phyloP scores from a whole-genome alignment of 1,140 invertebrate genomes.

The Cydia pomonella region DNA sequence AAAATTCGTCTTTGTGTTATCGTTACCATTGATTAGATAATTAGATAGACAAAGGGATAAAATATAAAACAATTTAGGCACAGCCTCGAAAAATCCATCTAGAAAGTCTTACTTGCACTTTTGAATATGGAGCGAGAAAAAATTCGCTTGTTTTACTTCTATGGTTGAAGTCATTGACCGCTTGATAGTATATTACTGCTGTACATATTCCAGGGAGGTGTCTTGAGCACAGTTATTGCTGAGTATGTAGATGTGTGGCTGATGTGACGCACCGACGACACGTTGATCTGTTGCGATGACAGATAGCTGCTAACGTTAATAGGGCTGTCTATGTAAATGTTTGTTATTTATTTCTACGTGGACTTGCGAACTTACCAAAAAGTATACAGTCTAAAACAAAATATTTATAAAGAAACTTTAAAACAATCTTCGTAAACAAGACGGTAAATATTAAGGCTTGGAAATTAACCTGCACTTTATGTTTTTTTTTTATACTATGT shows the following conservation, averaged over 20 bases:
- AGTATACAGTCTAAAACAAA: too few species aligned
- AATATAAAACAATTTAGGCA: not conserved
- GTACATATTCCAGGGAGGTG: conserved; percentile 6
- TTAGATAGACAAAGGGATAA: not conserved
- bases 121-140: not conserved
- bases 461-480: too few species aligned
- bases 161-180: not conserved
- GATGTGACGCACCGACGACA: conserved; percentile 25
- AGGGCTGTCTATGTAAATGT: not conserved
- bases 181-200: not conserved
- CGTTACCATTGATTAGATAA: not conserved
- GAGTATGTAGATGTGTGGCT: conserved; percentile 25
- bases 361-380: too few species aligned
- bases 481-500: too few species aligned
- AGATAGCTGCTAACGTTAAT: not conserved
- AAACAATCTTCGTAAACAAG: too few species aligned
- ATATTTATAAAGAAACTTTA: too few species aligned
- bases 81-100: not conserved
- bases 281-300: conserved; percentile 20
- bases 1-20: not conserved
- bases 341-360: not conserved
- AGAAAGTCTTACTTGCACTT: too few species aligned
- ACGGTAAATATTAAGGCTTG: too few species aligned
- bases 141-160: not conserved
- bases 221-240: not conserved